Conservation (phyloP, 2,113 vertebrate genomes). For the Ursus arctos region DNA sequence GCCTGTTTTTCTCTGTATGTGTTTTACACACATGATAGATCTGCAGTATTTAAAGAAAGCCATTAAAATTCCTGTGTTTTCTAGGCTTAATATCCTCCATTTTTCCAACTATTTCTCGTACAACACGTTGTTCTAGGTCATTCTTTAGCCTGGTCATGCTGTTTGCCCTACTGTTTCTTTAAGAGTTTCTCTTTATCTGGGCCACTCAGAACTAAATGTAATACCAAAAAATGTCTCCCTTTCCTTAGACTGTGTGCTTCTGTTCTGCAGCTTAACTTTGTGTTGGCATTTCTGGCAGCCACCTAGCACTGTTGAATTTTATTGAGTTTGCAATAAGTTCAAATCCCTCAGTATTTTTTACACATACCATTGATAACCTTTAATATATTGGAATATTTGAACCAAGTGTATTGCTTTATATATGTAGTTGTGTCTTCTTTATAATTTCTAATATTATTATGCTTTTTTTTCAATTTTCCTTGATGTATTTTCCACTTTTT, state of each 20-base stretch:
- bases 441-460: slow-evolving; percentile 47
- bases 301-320: slow-evolving; percentile 5
- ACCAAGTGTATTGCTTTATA: neutral
- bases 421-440: neutral
- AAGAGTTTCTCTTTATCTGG: neutral
- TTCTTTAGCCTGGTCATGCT: slow-evolving; percentile 39
- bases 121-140: neutral
- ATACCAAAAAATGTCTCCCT: neutral
- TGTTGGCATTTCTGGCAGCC: slow-evolving; percentile 36
- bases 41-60: slow-evolving; percentile 15
- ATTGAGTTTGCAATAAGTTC: slow-evolving; percentile 13
- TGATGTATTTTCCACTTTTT: neutral
- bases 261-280: slow-evolving; percentile 1
- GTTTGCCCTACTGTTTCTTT: slow-evolving; percentile 20
- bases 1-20: neutral
- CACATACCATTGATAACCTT: neutral
- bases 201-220: slow-evolving; percentile 19
- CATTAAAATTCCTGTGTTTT: slow-evolving; percentile 20
- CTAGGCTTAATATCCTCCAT: neutral
- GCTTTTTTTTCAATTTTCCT: neutral
- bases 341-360: slow-evolving; percentile 15
- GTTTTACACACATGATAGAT: neutral
- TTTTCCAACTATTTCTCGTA: neutral
- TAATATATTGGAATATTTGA: slow-evolving; percentile 56
- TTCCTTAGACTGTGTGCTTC: neutral